These are phyloP conservation scores for Venusia cambrica DNA, from an alignment of 2,888 invertebrate genomes.

Conservation along the genomic window DNA sequence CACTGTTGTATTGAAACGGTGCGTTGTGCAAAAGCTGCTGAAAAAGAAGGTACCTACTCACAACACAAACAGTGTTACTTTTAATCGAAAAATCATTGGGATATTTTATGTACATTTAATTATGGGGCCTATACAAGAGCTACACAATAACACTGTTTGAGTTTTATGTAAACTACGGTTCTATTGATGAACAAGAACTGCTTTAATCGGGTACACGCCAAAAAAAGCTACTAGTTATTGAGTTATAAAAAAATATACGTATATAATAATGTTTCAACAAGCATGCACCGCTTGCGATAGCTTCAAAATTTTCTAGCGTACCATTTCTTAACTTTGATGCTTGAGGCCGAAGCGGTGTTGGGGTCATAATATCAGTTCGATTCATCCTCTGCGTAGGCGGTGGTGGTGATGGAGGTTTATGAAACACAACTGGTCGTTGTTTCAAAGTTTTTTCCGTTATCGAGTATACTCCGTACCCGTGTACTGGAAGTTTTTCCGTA, in stretches of 20 bases:
- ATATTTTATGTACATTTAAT: constrained; percentile 2
- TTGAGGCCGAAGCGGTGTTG: constrained; percentile 42
- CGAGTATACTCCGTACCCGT: constrained; percentile 66
- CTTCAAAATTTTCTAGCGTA: no score
- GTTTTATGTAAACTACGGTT: constrained; percentile 6
- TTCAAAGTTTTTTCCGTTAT: constrained; percentile 49
- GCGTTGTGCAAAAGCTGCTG: constrained; percentile 48
- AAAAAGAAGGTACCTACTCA: constrained; percentile 28
- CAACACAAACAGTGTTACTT: constrained; percentile 59
- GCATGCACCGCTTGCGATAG: no score
- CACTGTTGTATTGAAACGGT: constrained; percentile 56
- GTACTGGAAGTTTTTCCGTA: constrained; percentile 53
- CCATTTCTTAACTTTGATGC: constrained; percentile 57
- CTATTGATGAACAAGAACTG: no score
- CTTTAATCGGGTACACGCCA: no score
- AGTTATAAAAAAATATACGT: no score
- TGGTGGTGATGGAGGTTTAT: constrained; percentile 50
- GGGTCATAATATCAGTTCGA: constrained; percentile 40
- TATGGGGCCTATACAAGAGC: no score
- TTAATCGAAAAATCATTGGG: constrained; percentile 34
- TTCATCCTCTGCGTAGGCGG: constrained; percentile 45
- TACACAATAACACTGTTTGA: constrained; percentile 48
- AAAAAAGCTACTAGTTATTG: no score
- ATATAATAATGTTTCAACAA: no score
- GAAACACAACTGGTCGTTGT: constrained; percentile 44